Evolutionary conservation across 2,113 vertebrate genomes (phyloP), one percentile per base, ranked within the genome.

Genomic region (Brienomyrus brachyistius): DNA sequence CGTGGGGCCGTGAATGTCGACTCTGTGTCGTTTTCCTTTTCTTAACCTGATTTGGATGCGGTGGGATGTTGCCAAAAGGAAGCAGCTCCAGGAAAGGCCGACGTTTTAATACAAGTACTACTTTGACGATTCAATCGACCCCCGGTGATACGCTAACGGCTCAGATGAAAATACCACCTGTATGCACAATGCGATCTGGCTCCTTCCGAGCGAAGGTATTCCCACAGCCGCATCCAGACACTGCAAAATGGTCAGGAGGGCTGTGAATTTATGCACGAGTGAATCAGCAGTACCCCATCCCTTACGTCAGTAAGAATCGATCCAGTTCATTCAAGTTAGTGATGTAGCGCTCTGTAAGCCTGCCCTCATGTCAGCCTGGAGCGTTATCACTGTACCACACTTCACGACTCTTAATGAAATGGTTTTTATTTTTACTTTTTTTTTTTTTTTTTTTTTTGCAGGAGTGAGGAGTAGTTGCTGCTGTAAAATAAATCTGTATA

Each of bases 401-500:
- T 86, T 87, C 31, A 54, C 8, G 51, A 56, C 85, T 35, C 11
- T 31, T 54, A 87, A 54, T 87, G 50, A 35, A 27, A 54, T 86
- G 84, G 45, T 27, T 86, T 51, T 50, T 82, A 13, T 84, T 83
- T 83, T 48, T 66, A 27, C 7, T 83, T 84, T 6, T 82, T 45
- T 48, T 0, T 80, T 40, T 83, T 84, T 6, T 82, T 45, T 48
- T 0, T 80, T 40, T 43, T 80, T 43, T 51, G 83, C 83, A 86
- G 85, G 51, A 87, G 27, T 35, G 27, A 54, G 83, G 15, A 86
- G 85, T 54, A 87, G 85, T 87, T 87, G 50, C 85, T 87, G 85
- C 85, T 87, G 50, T 87, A 87, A 56, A 87, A 52, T 89, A 40
- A 89, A 48, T 59, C 35, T 89, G 51, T 87, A 87, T 87, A 89